phyloP scores from a whole-genome alignment of 2,888 invertebrate species.

The Orchestes rusci region DNA sequence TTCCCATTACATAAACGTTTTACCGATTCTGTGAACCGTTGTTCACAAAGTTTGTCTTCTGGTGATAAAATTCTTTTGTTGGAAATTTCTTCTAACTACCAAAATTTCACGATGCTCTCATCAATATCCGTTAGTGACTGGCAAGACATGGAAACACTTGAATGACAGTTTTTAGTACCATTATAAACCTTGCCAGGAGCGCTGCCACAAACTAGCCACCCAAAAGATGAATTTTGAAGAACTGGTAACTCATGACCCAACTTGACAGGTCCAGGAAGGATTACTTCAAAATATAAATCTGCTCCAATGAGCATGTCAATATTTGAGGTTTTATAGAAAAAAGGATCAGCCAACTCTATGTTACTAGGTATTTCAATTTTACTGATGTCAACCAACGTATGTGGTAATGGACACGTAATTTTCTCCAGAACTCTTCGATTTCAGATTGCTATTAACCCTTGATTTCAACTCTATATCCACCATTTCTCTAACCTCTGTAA shows the following conservation, averaged over 20 bases:
- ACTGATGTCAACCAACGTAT: conserved; percentile 4
- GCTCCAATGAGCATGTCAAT: conserved; percentile 15
- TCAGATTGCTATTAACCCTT: not conserved
- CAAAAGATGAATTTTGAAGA: conserved; percentile 14
- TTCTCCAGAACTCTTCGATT: conserved; percentile 7
- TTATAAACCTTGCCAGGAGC: conserved; percentile 4
- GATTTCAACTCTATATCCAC: conserved; percentile 6
- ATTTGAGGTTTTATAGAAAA: conserved; percentile 11
- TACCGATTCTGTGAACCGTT: conserved; percentile 4
- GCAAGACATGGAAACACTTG: no score
- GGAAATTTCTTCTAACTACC: conserved; percentile 16
- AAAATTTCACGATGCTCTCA: conserved; percentile 12
- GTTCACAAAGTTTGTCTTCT: conserved; percentile 13
- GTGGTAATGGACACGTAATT: conserved; percentile 16
- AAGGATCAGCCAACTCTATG: conserved; percentile 13
- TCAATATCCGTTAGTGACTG: not conserved
- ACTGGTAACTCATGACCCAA: conserved; percentile 11
- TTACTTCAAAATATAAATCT: conserved; percentile 15
- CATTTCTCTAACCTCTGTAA: conserved; percentile 4
- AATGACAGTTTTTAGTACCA: not conserved
- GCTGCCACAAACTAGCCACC: conserved; percentile 14
- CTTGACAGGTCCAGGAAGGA: conserved; percentile 9
- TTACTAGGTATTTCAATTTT: conserved; percentile 12
- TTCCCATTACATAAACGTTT: conserved; percentile 10
- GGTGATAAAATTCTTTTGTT: conserved; percentile 5